A percentile compares a stretch with the other conserved stretches of the same genome.
Conservation (phyloP, 2,888 invertebrate species). For the Dione juno region DNA sequence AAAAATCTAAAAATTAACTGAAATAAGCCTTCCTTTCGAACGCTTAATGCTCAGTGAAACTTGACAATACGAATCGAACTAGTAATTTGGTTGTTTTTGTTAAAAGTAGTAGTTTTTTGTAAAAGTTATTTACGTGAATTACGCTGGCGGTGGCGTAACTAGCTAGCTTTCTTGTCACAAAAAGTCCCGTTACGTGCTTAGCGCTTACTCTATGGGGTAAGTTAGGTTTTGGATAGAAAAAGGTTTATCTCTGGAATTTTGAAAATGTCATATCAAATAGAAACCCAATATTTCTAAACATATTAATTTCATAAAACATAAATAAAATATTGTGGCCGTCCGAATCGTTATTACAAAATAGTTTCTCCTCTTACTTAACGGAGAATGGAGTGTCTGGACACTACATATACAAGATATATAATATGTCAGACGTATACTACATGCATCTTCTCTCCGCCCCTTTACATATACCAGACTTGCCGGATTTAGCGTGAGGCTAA, state of each 20-base stretch:
- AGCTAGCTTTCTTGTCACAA: conserved; percentile 48
- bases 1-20: neutral
- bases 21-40: neutral
- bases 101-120: conserved; percentile 34
- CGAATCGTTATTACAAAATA: too few relatives aligned
- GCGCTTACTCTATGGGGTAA: neutral
- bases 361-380: too few relatives aligned
- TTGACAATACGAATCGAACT: conserved; percentile 9
- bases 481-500: too few relatives aligned
- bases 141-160: conserved; percentile 43
- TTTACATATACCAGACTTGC: too few relatives aligned
- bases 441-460: too few relatives aligned
- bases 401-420: too few relatives aligned
- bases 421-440: too few relatives aligned
- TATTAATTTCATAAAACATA: too few relatives aligned
- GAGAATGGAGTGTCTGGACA: too few relatives aligned
- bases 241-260: neutral
- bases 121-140: conserved; percentile 47
- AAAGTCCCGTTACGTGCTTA: conserved; percentile 46
- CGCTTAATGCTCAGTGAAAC: conserved; percentile 8
- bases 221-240: neutral
- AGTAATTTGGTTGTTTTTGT: neutral
- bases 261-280: neutral
- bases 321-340: too few relatives aligned
- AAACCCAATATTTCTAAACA: too few relatives aligned